Conservation (phyloP, 2,888 invertebrate species). For the Lithophane socia region DNA sequence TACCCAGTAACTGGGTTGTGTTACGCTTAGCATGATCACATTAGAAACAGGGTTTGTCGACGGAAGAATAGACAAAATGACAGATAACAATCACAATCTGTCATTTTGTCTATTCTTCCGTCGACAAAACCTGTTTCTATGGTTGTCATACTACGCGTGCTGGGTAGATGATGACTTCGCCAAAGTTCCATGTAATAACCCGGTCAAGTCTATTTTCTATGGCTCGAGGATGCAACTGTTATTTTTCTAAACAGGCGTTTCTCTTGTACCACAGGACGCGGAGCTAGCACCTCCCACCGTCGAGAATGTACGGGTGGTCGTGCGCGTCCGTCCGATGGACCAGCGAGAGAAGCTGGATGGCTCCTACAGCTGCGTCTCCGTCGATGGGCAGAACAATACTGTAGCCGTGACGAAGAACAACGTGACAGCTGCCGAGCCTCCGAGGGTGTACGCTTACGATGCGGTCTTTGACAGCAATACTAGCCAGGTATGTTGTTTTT, state of each 20-base stretch:
- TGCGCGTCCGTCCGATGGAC: slow-evolving; percentile 98
- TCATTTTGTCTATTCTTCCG: too few species aligned
- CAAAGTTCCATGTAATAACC: background rate
- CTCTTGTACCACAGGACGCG: slow-evolving; percentile 81
- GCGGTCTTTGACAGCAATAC: slow-evolving; percentile 97
- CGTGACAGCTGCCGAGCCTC: slow-evolving; percentile 93
- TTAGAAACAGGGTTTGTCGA: too few species aligned
- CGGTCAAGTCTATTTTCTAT: background rate
- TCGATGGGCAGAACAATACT: slow-evolving; percentile 94
- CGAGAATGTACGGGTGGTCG: slow-evolving; percentile 99
- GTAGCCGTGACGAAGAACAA: slow-evolving; percentile 95
- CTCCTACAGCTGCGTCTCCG: slow-evolving; percentile 93
- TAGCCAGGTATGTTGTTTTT: slow-evolving; percentile 92
- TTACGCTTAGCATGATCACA: too few species aligned
- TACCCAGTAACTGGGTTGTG: too few species aligned
- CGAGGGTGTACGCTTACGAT: slow-evolving; percentile 98
- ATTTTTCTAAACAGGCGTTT: background rate
- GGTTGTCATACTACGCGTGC: too few species aligned
- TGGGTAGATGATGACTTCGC: background rate
- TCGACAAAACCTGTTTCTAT: too few species aligned
- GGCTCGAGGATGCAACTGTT: background rate
- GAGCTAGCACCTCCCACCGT: slow-evolving; percentile 91
- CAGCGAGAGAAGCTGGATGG: slow-evolving; percentile 94
- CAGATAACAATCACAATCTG: too few species aligned
- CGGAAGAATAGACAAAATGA: too few species aligned